phyloP scores from a whole-genome alignment of 2,888 invertebrate species.

The Caenorhabditis sp. region DNA sequence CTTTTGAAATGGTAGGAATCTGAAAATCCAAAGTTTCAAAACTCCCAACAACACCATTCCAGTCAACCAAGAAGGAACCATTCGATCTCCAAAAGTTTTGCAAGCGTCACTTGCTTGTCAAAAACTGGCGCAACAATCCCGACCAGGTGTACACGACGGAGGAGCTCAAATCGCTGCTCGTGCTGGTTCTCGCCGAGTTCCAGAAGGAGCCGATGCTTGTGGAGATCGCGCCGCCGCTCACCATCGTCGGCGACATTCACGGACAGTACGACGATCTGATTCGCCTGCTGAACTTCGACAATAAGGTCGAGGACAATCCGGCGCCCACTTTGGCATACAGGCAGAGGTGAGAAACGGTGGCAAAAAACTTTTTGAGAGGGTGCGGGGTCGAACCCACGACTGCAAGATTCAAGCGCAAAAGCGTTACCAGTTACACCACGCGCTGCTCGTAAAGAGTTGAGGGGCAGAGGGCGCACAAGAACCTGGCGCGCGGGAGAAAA shows the following conservation, averaged over 20 bases:
- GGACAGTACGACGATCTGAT: constrained; percentile 57
- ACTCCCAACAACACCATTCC: background rate
- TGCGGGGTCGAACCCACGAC: background rate
- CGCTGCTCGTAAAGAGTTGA: background rate
- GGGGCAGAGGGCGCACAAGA: background rate
- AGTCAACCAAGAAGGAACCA: constrained; percentile 17
- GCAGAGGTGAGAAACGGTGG: constrained; percentile 16
- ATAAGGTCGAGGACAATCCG: background rate
- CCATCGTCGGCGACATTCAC: constrained; percentile 63
- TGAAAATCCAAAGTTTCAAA: background rate
- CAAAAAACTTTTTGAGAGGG: background rate
- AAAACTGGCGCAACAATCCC: background rate
- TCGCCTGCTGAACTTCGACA: constrained; percentile 41
- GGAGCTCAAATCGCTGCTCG: constrained; percentile 25
- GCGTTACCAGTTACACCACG: background rate
- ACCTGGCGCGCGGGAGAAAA: background rate
- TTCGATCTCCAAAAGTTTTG: constrained; percentile 29
- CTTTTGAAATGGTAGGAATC: background rate
- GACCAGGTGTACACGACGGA: constrained; percentile 7
- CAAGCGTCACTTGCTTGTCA: constrained; percentile 24
- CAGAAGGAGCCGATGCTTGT: constrained; percentile 44
- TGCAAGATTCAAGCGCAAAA: background rate
- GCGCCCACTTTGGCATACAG: constrained; percentile 17
- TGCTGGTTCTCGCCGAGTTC: constrained; percentile 39
- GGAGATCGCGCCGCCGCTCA: constrained; percentile 33